Percentiles rank a stretch among this genome's conserved stretches.
These are phyloP conservation scores for Antigone vipio DNA, from an alignment of 2,113 vertebrate species.

Conservation along the genomic window DNA sequence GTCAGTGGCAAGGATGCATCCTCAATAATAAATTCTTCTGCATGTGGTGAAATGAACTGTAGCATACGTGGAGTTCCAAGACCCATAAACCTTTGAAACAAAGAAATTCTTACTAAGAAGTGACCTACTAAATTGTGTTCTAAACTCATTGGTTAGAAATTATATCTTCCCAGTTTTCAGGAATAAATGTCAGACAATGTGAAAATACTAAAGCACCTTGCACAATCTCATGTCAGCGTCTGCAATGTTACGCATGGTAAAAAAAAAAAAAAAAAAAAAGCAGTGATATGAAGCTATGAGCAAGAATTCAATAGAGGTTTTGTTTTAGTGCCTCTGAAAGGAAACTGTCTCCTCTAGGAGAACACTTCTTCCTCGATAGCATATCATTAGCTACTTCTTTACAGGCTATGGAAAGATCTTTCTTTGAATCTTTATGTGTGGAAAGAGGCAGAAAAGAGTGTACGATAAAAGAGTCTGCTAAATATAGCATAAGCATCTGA, in stretches of 20 bases:
- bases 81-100: neutral
- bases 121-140: neutral
- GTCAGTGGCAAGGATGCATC: neutral
- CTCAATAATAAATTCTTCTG: slow-evolving; percentile 26
- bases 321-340: slow-evolving; percentile 27
- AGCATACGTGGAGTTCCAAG: neutral
- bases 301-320: slow-evolving; percentile 12
- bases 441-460: slow-evolving; percentile 33
- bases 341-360: slow-evolving; percentile 34
- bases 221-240: neutral
- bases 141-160: neutral
- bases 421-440: slow-evolving; percentile 18
- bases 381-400: slow-evolving; percentile 41
- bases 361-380: slow-evolving; percentile 14
- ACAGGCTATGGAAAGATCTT: slow-evolving; percentile 4
- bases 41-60: neutral
- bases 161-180: neutral
- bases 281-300: neutral
- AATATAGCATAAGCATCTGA: slow-evolving; percentile 33
- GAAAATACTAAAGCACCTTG: neutral
- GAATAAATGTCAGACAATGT: neutral
- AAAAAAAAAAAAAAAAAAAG: neutral
- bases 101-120: slow-evolving; percentile 18
- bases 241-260: neutral
- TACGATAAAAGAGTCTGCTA: slow-evolving; percentile 13